A percentile compares a stretch with the other conserved stretches of the same genome.
phyloP scores from a whole-genome alignment of 35 echinoderm and acorn worm genomes.

The Patiria miniata region DNA sequence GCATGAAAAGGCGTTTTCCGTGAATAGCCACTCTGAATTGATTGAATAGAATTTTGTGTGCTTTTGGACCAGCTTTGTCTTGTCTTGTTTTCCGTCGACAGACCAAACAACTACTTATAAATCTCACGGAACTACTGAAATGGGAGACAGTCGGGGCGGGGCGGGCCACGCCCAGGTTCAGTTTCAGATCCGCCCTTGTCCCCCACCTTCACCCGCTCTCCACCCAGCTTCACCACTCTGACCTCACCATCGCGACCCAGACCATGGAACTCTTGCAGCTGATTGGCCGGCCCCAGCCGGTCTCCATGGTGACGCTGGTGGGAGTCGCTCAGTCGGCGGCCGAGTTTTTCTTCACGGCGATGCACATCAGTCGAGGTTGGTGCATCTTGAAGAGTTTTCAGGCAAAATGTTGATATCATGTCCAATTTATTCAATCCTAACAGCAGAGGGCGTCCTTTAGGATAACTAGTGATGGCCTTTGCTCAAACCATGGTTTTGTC shows the following conservation, averaged over 20 bases:
- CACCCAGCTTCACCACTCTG: conserved; percentile 79
- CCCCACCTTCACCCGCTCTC: conserved; percentile 71
- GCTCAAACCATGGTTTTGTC: too few relatives aligned
- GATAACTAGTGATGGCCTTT: too few relatives aligned
- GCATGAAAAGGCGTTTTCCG: too few relatives aligned
- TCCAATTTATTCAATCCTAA: too few relatives aligned
- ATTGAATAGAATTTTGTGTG: too few relatives aligned
- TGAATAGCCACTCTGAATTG: too few relatives aligned
- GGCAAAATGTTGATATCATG: neutral
- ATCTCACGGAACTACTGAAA: conserved; percentile 70
- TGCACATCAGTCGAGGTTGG: conserved; percentile 68
- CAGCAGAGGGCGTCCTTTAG: too few relatives aligned
- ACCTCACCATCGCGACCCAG: conserved; percentile 51
- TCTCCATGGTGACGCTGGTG: conserved; percentile 66
- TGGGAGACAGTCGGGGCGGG: conserved; percentile 55
- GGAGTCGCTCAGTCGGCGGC: conserved; percentile 70
- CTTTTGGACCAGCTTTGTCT: too few relatives aligned
- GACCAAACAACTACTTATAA: conserved; percentile 85
- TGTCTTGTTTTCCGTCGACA: neutral
- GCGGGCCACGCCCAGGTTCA: conserved; percentile 47
- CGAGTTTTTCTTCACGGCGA: conserved; percentile 73
- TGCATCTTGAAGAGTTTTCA: too few relatives aligned
- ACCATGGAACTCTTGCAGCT: conserved; percentile 86
- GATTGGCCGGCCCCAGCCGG: conserved; percentile 57
- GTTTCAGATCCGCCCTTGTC: conserved; percentile 44